Base-by-base conservation (phyloP, 2,113 vertebrate genomes). In the Caracal caracal region DNA sequence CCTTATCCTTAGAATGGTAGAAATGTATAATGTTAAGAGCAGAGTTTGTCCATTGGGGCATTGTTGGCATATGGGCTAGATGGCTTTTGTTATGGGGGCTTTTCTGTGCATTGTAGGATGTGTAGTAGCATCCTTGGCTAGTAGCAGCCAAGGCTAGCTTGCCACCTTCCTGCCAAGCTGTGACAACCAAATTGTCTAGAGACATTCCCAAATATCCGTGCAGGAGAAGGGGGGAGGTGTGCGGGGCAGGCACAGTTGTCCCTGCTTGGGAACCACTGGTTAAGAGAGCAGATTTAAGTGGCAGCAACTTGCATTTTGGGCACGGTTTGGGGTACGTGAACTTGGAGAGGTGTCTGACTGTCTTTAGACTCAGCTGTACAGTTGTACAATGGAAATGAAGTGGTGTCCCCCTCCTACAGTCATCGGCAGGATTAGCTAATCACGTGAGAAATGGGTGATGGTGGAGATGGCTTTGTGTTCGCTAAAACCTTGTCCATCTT, bases 171-270 rank as follows among this genome's bases (percentile, higher is more conserved):
- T 6, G 10, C 22, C 2, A 17, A 53, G 7, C 35, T 51, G 26
- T 43, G n/a, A 78, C 40, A 73, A 40, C 15, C 5, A 51, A 13
- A 70, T 61, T 82, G 12, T 81, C 49, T 71, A 4, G 40, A 78
- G n/a, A 88, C n/a, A 68, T 76, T 87, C 56, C 13, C 30, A 68
- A 47, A 68, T 76, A n/a, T 19, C 51, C 17, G 8, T 3, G 10
- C n/a, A 20, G 8, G 4, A 10, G 1, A 13, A 2, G 2, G 12
- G 33, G 7, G 10, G 1, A 7, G 7, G 6, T n/a, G 40, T 53
- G 59, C 8, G 43, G 28, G 28, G 19, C 30, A 37, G 70, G 24
- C 22, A 30, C 5, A 47, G 4, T 75, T 10, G 5, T 20, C 16
- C 30, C 10, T 28, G 4, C 17, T 84, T 96, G 49, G 33, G 40